Conservation (phyloP, 2,797 vertebrate genomes). For the Typhlichthys eigenmanni region DNA sequence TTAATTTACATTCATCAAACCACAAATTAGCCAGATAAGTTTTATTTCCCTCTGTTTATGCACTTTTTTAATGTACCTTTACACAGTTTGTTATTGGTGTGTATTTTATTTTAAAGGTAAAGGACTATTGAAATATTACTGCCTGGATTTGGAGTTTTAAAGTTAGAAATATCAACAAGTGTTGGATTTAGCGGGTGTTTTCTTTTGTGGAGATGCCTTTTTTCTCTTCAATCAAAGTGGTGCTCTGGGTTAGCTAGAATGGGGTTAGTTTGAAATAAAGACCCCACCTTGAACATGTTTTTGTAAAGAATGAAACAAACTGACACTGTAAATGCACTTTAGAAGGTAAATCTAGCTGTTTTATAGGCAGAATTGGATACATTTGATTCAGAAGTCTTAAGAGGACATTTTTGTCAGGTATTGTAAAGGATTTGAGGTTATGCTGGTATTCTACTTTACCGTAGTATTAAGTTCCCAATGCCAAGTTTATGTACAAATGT, state of each 20-base stretch:
- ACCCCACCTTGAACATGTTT: slow-evolving; percentile 49
- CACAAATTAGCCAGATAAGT: too few species aligned
- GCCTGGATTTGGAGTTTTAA: too few species aligned
- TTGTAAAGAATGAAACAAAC: slow-evolving; percentile 71
- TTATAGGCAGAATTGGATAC: slow-evolving; percentile 64
- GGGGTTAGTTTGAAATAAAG: slow-evolving; percentile 23
- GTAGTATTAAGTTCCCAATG: slow-evolving; percentile 68
- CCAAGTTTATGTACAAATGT: slow-evolving; percentile 77
- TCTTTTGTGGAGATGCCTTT: slow-evolving; percentile 45
- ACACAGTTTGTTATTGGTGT: too few species aligned
- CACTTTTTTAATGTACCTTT: too few species aligned
- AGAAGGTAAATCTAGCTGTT: slow-evolving; percentile 72
- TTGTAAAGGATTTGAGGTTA: slow-evolving; percentile 61
- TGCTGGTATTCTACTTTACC: slow-evolving; percentile 61
- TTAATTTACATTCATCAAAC: too few species aligned
- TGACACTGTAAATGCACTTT: slow-evolving; percentile 87
- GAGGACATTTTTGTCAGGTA: slow-evolving; percentile 65
- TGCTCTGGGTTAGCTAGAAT: slow-evolving; percentile 52
- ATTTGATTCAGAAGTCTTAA: slow-evolving; percentile 51
- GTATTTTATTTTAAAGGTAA: too few species aligned
- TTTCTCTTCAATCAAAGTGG: slow-evolving; percentile 65
- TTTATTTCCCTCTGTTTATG: too few species aligned
- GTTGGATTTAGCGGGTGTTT: too few species aligned
- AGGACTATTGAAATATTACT: too few species aligned
- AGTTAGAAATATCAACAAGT: too few species aligned